Percentiles rank a stretch among this genome's conserved stretches.
These are phyloP conservation scores for Hofmannophila pseudospretella DNA, from an alignment of 2,888 invertebrate genomes.

Conservation along the genomic window DNA sequence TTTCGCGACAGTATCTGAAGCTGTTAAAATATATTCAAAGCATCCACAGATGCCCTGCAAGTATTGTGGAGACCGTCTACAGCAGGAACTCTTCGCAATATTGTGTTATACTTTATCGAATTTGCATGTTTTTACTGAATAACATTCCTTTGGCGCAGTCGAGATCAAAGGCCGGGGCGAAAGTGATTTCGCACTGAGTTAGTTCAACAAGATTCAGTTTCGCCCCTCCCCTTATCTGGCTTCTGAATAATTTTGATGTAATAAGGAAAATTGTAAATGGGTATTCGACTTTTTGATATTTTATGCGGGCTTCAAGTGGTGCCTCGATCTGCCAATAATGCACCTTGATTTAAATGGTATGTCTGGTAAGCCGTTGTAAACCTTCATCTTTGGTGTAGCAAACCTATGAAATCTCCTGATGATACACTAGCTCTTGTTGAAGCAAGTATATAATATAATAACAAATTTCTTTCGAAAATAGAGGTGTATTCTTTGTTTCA, in stretches of 20 bases:
- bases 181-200: conserved; percentile 78
- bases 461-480: too few relatives aligned
- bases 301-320: conserved; percentile 7
- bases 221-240: conserved; percentile 53
- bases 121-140: conserved; percentile 79
- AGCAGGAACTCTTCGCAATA: conserved; percentile 63
- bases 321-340: neutral
- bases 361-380: too few relatives aligned
- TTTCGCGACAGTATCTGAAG: neutral
- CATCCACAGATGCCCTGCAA: conserved; percentile 34
- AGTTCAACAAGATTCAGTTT: conserved; percentile 74
- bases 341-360: too few relatives aligned
- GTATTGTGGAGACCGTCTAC: conserved; percentile 39
- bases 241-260: conserved; percentile 72
- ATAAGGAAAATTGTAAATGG: conserved; percentile 72
- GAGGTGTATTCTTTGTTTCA: too few relatives aligned
- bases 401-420: too few relatives aligned
- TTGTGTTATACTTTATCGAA: conserved; percentile 78
- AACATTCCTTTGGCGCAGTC: conserved; percentile 75
- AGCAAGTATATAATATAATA: too few relatives aligned
- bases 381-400: too few relatives aligned
- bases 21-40: conserved; percentile 52
- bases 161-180: conserved; percentile 73
- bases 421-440: too few relatives aligned
- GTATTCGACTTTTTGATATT: conserved; percentile 53